Conservation (phyloP, 2,888 invertebrate genomes). For the Tetrapedia diversipes region DNA sequence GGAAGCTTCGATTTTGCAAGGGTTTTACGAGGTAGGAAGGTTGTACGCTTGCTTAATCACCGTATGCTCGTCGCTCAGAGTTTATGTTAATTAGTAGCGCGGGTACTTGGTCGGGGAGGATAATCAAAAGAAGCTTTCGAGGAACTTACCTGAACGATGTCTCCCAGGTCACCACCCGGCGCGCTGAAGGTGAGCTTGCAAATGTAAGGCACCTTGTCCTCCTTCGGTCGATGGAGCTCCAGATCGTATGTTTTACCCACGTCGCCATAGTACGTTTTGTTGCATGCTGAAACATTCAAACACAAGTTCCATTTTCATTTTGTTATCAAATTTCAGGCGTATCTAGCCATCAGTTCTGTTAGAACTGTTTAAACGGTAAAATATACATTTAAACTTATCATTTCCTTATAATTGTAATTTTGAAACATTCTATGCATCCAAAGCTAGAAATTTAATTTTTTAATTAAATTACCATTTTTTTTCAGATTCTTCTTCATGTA, state of each 20-base stretch:
- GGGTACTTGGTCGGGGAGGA: neutral
- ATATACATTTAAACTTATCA: too few relatives aligned
- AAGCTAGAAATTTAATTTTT: too few relatives aligned
- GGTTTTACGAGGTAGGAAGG: neutral
- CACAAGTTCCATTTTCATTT: too few relatives aligned
- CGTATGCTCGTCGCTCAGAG: neutral
- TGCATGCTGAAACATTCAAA: slow-evolving; percentile 88
- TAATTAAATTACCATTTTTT: too few relatives aligned
- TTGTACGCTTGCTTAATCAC: neutral
- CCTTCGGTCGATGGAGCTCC: slow-evolving; percentile 92
- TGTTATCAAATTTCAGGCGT: too few relatives aligned
- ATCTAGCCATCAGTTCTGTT: too few relatives aligned
- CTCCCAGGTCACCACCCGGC: slow-evolving; percentile 92
- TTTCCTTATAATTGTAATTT: too few relatives aligned
- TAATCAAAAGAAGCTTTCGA: neutral
- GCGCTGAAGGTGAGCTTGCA: slow-evolving; percentile 95
- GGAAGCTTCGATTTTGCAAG: neutral
- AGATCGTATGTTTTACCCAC: slow-evolving; percentile 93
- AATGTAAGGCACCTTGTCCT: slow-evolving; percentile 93
- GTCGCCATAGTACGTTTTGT: slow-evolving; percentile 95
- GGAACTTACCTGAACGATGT: slow-evolving; percentile 90
- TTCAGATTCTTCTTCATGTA: too few relatives aligned
- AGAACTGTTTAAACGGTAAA: too few relatives aligned
- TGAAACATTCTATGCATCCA: too few relatives aligned
- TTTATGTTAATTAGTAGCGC: neutral